A percentile compares a stretch with the other conserved stretches of the same genome.
Conservation (phyloP, 2,113 vertebrate genomes). For the Notothenia coriiceps region DNA sequence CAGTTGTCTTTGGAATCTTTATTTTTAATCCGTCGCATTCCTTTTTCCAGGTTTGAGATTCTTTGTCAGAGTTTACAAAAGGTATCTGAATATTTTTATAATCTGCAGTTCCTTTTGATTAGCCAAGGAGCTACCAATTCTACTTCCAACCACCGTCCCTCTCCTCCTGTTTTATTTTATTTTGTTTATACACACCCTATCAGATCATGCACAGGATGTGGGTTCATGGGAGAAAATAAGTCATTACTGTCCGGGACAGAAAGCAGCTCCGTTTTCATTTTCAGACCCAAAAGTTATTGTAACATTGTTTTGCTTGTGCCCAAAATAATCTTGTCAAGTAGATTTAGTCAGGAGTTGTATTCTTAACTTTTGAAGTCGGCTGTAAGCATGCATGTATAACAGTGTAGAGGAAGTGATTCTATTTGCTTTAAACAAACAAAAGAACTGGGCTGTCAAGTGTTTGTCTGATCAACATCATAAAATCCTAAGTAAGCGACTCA, state of each 20-base stretch:
- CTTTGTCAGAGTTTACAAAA: neutral
- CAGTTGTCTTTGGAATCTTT: neutral
- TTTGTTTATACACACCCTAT: conserved; percentile 12
- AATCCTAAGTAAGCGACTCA: no score
- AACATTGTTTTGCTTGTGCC: no score
- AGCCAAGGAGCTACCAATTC: neutral
- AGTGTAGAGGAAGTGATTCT: neutral
- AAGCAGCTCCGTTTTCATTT: neutral
- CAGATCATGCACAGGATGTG: neutral
- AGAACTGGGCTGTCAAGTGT: neutral
- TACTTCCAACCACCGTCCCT: no score
- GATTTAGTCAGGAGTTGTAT: neutral
- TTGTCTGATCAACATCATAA: neutral
- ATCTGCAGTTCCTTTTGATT: neutral
- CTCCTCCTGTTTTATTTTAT: neutral
- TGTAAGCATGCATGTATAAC: neutral
- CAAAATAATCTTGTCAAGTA: neutral
- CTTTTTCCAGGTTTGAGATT: no score
- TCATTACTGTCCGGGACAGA: neutral
- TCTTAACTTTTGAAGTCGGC: neutral
- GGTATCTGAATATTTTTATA: neutral
- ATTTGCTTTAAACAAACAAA: neutral
- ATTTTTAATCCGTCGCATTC: neutral
- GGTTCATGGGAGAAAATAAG: neutral
- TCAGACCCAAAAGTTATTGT: no score